Evolutionary conservation across 2,888 invertebrate species (phyloP).

Genomic region (Caenorhabditis sp.): DNA sequence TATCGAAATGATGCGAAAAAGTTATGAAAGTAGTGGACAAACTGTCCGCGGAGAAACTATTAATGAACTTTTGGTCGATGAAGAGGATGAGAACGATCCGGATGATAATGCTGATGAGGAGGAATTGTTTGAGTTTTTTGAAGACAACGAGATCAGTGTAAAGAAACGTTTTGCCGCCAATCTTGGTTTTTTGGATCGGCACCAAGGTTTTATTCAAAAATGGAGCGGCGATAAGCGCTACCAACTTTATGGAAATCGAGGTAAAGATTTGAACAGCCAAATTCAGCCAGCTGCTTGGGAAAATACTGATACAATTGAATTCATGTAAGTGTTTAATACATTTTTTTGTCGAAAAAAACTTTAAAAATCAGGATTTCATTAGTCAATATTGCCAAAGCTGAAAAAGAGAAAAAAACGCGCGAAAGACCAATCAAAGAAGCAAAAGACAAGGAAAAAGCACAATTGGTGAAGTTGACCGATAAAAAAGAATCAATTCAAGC

Average conservation of each 20-base stretch:
- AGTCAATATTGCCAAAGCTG: conserved; percentile 12
- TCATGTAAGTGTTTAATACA: conserved; percentile 8
- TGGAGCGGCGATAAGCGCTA: background rate
- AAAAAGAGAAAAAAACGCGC: conserved; percentile 23
- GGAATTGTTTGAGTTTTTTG: conserved; percentile 3
- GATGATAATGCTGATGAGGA: conserved; percentile 8
- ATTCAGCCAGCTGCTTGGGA: conserved; percentile 8
- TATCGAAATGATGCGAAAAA: background rate
- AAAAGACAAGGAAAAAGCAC: background rate
- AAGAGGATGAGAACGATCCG: conserved; percentile 5
- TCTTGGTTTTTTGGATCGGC: conserved; percentile 10
- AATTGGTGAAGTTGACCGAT: conserved; percentile 29
- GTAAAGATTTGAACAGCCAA: background rate
- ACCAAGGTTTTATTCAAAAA: conserved; percentile 2
- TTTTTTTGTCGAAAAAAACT: background rate
- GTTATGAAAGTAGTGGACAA: conserved; percentile 4
- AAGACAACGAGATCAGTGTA: background rate
- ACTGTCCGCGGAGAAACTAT: conserved; percentile 7
- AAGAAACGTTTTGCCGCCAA: conserved; percentile 9
- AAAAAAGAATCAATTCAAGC: conserved; percentile 14
- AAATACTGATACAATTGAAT: conserved; percentile 15
- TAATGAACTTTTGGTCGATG: conserved; percentile 14
- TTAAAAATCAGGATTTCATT: conserved; percentile 24
- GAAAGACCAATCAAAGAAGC: conserved; percentile 11
- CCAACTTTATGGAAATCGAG: background rate